These are phyloP conservation scores for Caracal caracal DNA, from an alignment of 2,113 vertebrate genomes.

Conservation along the genomic window DNA sequence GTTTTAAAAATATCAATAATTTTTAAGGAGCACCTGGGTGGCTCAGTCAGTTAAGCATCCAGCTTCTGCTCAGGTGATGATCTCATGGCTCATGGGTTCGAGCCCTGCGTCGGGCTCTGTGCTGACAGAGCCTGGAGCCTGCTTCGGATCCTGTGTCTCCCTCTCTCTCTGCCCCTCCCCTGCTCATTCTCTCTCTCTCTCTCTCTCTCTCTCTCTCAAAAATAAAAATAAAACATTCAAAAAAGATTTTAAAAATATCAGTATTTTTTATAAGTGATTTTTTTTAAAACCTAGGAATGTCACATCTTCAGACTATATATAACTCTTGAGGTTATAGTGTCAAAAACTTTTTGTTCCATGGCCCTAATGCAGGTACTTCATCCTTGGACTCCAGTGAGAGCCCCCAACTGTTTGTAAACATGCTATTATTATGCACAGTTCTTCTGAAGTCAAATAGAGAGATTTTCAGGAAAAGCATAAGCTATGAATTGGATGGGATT, in stretches of 20 bases:
- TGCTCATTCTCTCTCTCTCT: neutral
- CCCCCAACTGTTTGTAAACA: neutral
- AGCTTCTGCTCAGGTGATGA: neutral
- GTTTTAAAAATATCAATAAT: neutral
- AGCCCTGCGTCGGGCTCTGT: rapidly evolving
- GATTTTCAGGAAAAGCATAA: slow-evolving; percentile 1
- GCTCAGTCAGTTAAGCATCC: neutral
- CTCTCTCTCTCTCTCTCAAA: neutral
- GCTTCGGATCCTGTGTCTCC: neutral
- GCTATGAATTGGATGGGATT: neutral
- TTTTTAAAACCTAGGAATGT: neutral
- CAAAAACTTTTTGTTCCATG: neutral
- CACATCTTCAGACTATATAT: neutral
- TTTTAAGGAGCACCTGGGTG: neutral
- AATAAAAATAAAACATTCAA: neutral
- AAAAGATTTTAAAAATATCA: neutral
- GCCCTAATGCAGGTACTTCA: neutral
- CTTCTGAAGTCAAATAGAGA: neutral
- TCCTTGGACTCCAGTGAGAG: neutral
- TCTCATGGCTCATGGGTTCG: neutral
- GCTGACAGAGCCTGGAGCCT: neutral
- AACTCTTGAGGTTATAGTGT: neutral
- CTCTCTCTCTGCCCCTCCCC: neutral
- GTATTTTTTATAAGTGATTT: neutral
- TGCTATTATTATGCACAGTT: neutral